These are phyloP conservation scores for Pseudomugil tenellus DNA, from an alignment of 2,797 vertebrate genomes.

Conservation along the genomic window DNA sequence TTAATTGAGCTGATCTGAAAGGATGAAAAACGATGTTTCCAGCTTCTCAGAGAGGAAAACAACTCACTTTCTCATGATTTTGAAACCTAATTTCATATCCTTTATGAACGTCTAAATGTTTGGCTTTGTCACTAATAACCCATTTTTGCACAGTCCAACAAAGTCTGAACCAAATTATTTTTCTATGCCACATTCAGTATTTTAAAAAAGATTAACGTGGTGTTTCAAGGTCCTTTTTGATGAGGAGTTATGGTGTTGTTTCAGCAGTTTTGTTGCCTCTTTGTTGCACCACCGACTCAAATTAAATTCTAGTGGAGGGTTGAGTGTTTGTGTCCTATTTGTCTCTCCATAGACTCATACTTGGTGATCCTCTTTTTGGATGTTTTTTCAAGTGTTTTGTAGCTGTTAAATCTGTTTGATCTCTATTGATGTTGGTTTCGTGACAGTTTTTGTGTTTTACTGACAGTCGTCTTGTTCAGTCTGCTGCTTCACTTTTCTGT, in stretches of 20 bases:
- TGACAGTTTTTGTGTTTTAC: background rate
- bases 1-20: no score
- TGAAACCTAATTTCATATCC: background rate
- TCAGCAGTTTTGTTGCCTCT: background rate
- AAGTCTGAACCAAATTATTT: background rate
- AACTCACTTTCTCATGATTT: background rate
- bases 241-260: background rate
- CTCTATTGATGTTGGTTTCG: background rate
- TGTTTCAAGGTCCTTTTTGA: background rate
- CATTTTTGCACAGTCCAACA: background rate
- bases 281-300: background rate
- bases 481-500: background rate
- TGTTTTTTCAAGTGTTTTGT: background rate
- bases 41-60: background rate
- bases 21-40: no score
- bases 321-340: background rate
- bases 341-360: background rate
- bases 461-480: background rate
- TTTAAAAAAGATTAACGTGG: background rate
- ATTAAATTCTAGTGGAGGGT: background rate
- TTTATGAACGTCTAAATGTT: background rate
- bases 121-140: background rate
- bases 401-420: background rate
- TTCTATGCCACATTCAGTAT: background rate
- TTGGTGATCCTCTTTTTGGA: background rate